phyloP scores from a whole-genome alignment of 2,888 invertebrate species.

The Magallana nippona region DNA sequence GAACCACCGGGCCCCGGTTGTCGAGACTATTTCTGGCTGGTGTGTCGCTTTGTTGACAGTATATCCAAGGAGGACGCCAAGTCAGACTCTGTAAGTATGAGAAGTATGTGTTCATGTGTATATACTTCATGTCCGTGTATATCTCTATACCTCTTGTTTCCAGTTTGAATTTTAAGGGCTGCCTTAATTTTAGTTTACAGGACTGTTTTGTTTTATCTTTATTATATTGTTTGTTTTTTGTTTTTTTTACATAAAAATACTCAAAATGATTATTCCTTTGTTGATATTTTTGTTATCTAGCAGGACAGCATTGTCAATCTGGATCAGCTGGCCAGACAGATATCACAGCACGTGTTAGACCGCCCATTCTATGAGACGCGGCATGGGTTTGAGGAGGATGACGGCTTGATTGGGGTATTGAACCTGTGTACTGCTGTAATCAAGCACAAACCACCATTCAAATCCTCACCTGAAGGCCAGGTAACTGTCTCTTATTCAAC shows the following conservation, averaged over 20 bases:
- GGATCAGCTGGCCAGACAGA: constrained; percentile 85
- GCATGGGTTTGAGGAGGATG: constrained; percentile 91
- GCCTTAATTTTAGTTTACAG: too few relatives aligned
- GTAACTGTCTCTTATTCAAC: constrained; percentile 58
- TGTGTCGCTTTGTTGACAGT: constrained; percentile 92
- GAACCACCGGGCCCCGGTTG: constrained; percentile 97
- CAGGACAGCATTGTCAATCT: constrained; percentile 83
- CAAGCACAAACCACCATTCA: constrained; percentile 93
- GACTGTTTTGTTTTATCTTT: too few relatives aligned
- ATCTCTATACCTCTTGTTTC: not conserved
- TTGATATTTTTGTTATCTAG: constrained; percentile 26
- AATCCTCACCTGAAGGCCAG: constrained; percentile 88
- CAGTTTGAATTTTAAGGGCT: too few relatives aligned
- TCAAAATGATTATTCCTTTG: not conserved
- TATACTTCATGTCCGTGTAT: not conserved
- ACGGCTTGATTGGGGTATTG: constrained; percentile 92
- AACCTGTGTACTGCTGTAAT: constrained; percentile 92
- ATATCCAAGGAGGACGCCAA: constrained; percentile 82
- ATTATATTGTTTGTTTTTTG: too few relatives aligned
- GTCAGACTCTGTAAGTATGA: constrained; percentile 57
- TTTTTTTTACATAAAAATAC: too few relatives aligned
- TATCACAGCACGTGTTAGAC: constrained; percentile 87
- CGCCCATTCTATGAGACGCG: constrained; percentile 91
- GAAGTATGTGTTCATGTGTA: not conserved
- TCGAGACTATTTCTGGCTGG: constrained; percentile 95